These are phyloP conservation scores for Myxocyprinus asiaticus DNA, from an alignment of 2,113 vertebrate species.

Conservation along the genomic window DNA sequence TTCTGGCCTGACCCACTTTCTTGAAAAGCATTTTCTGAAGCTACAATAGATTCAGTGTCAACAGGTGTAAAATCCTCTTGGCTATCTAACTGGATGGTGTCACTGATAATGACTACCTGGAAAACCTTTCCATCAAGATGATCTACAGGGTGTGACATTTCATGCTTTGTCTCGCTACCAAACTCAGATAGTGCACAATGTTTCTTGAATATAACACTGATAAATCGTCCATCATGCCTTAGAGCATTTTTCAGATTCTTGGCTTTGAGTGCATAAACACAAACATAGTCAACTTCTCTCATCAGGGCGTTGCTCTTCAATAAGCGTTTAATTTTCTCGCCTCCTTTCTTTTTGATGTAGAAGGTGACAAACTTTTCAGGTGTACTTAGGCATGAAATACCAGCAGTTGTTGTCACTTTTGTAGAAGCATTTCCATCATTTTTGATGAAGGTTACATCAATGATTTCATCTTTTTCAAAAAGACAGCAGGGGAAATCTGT, in stretches of 20 bases:
- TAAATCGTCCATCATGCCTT: constrained; percentile 37
- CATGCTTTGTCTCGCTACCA: accelerated
- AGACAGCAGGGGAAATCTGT: constrained; percentile 42
- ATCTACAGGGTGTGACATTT: constrained; percentile 1
- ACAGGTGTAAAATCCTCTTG: neutral
- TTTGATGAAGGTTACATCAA: constrained; percentile 27
- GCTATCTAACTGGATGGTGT: neutral
- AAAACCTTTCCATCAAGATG: neutral
- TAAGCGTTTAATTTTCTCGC: neutral
- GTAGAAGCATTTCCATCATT: neutral
- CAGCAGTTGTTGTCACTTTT: no score
- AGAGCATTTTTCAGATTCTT: constrained; percentile 25
- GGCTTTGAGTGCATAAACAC: constrained; percentile 34
- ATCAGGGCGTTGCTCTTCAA: constrained; percentile 11
- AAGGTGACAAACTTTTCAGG: constrained; percentile 12
- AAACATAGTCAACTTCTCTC: neutral
- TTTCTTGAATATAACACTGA: neutral
- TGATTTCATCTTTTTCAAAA: constrained; percentile 1
- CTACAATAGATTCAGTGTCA: neutral
- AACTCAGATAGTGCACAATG: neutral
- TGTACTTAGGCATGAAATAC: neutral
- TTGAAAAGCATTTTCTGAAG: neutral
- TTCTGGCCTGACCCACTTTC: neutral
- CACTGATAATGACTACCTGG: neutral
- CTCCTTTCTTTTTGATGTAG: constrained; percentile 22